These are phyloP conservation scores for Leuciscus idus DNA, from an alignment of 2,113 vertebrate genomes.

Conservation along the genomic window DNA sequence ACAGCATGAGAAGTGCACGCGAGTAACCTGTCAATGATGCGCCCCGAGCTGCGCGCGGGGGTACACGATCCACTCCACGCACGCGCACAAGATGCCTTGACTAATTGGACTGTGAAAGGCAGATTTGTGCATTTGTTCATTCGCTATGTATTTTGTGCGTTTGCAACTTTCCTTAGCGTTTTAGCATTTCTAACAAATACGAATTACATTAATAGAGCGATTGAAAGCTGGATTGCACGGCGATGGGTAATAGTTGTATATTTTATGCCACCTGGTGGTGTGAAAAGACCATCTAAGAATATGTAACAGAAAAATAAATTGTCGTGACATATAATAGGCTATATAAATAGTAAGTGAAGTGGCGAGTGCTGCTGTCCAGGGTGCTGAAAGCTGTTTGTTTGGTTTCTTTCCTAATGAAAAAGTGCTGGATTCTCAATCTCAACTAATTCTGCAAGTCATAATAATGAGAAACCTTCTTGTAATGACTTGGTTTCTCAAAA, in stretches of 20 bases:
- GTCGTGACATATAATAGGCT: no score
- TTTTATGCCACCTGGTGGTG: constrained; percentile 17
- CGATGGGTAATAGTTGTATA: not conserved
- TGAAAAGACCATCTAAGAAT: not conserved
- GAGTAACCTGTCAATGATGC: constrained; percentile 31
- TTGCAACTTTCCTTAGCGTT: not conserved
- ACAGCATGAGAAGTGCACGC: constrained; percentile 3
- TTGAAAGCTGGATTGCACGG: not conserved
- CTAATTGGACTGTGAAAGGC: not conserved
- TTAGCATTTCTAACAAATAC: no score
- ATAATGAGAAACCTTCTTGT: no score
- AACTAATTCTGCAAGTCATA: no score
- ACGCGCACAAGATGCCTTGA: constrained; percentile 11
- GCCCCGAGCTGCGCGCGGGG: not conserved
- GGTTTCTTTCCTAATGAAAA: not conserved
- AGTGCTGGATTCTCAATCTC: no score
- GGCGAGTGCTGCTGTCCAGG: not conserved
- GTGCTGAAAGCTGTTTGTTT: not conserved
- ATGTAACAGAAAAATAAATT: not conserved
- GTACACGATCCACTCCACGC: not conserved
- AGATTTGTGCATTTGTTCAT: not conserved
- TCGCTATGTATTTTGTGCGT: not conserved
- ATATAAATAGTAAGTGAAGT: not conserved
- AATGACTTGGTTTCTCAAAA: no score
- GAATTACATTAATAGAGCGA: no score